Evolutionary conservation across 2,888 invertebrate genomes (phyloP).

Genomic region (Oscheius onirici): DNA sequence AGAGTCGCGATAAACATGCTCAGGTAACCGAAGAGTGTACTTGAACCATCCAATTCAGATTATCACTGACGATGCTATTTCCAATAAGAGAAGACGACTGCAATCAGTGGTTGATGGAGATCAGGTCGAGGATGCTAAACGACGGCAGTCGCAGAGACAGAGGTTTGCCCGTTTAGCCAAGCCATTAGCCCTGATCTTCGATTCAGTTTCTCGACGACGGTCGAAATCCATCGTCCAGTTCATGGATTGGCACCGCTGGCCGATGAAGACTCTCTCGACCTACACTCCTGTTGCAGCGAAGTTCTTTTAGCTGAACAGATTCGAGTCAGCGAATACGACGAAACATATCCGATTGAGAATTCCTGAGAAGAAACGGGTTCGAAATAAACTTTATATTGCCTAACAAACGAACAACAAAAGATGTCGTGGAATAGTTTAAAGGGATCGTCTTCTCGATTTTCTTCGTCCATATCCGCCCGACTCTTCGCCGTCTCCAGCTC

Average conservation of each 20-base stretch:
- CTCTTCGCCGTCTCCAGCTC: conserved; percentile 1
- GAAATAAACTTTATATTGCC: no score
- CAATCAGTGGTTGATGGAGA: conserved; percentile 3
- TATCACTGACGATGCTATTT: conserved; percentile 28
- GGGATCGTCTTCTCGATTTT: no score
- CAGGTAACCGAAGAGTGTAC: no score
- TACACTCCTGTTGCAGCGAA: conserved; percentile 23
- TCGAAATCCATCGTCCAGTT: conserved; percentile 27
- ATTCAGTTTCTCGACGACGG: conserved; percentile 14
- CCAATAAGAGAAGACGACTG: conserved; percentile 15
- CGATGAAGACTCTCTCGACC: conserved; percentile 26
- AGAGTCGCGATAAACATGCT: conserved; percentile 90
- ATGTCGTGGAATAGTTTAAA: no score
- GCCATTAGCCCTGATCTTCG: neutral
- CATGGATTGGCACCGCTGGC: conserved; percentile 28
- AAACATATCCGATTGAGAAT: conserved; percentile 7
- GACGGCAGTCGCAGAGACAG: neutral
- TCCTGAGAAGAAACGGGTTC: no score
- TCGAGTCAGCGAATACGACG: neutral
- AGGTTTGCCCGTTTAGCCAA: neutral
- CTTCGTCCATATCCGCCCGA: neutral
- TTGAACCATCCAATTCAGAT: conserved; percentile 6
- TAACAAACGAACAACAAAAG: no score
- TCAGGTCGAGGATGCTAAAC: neutral
- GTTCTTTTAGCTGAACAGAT: neutral